phyloP scores from a whole-genome alignment of 2,888 invertebrate species.

The Scelioninae gen. 1 region DNA sequence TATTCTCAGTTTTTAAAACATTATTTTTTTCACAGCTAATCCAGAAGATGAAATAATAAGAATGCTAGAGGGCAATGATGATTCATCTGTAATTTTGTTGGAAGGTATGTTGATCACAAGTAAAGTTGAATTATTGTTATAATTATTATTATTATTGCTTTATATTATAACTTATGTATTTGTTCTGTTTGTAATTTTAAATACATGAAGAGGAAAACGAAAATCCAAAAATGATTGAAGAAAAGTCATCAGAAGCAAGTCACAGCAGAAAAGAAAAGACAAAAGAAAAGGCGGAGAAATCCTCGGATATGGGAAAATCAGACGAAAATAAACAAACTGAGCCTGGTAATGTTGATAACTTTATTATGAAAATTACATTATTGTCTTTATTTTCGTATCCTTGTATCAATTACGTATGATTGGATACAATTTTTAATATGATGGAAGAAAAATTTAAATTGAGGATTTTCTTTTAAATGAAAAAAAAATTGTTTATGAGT shows the following conservation, averaged over 20 bases:
- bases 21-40: background rate
- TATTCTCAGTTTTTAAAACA: background rate
- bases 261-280: background rate
- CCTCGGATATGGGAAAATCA: background rate
- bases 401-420: background rate
- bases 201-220: background rate
- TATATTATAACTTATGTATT: background rate
- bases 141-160: no score
- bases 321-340: background rate
- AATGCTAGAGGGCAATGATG: background rate
- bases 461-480: background rate
- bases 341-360: background rate
- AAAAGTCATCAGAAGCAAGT: background rate
- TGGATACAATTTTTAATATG: background rate
- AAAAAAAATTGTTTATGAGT: no score
- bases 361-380: background rate
- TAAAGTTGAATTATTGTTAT: background rate
- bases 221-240: background rate
- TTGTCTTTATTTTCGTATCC: background rate
- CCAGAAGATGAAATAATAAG: slow-evolving; percentile 6
- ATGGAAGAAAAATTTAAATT: background rate
- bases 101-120: slow-evolving; percentile 7
- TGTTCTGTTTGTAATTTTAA: background rate
- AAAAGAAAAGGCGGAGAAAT: background rate
- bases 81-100: background rate